phyloP scores from a whole-genome alignment of 2,797 vertebrate species.

The Gymnoscopelus microlampas region DNA sequence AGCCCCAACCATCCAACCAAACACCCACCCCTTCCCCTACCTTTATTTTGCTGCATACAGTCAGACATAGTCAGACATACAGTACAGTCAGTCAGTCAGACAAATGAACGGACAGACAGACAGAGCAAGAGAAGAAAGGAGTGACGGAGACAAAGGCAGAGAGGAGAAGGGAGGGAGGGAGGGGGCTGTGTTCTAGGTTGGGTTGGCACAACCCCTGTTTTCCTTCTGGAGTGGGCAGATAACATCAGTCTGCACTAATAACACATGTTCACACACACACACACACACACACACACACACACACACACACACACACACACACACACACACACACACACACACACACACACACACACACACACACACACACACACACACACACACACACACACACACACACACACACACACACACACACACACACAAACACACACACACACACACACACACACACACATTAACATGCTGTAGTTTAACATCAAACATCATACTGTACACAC shows the following conservation, averaged over 20 bases:
- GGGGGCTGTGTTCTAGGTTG: conserved; percentile 44
- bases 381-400: conserved; percentile 1
- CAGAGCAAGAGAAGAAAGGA: conserved; percentile 36
- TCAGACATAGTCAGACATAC: not conserved
- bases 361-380: not conserved
- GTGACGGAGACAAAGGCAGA: conserved; percentile 63
- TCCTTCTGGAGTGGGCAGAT: conserved; percentile 55
- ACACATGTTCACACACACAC: conserved; percentile 14
- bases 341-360: conserved; percentile 1
- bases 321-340: conserved; percentile 1
- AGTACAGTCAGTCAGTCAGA: not conserved
- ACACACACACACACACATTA: not conserved
- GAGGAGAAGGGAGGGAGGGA: conserved; percentile 17
- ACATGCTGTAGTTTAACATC: too few relatives aligned
- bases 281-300: conserved; percentile 9
- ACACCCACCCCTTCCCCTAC: too few relatives aligned
- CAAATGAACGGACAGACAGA: conserved; percentile 30
- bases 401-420: not conserved
- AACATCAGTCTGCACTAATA: conserved; percentile 51
- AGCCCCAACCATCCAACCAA: too few relatives aligned
- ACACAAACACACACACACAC: not conserved
- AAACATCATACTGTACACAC: not conserved
- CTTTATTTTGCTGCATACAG: too few relatives aligned
- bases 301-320: conserved; percentile 1
- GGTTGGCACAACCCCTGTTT: conserved; percentile 54